Evolutionary conservation across 2,888 invertebrate species (phyloP), one percentile per base, ranked within the genome.

Genomic region (Drepana falcataria): DNA sequence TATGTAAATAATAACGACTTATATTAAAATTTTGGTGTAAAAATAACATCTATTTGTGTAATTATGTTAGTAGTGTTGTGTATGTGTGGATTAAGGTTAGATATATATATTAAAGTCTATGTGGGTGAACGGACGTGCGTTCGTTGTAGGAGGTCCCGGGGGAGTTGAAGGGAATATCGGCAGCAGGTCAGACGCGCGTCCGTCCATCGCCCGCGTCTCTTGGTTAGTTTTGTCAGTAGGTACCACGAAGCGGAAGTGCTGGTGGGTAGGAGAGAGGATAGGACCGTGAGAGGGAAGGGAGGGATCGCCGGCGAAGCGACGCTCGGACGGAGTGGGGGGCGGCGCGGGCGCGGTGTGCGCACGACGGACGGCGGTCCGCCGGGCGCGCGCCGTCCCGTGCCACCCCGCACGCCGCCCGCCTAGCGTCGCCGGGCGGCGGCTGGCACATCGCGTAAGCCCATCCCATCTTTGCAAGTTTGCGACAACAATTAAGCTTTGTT

Each of bases 381-480:
- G 85, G 83, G 83, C 84, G 86, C 84, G 59, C 58, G 59, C 77
- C 73, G 86, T 87, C 87, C 89, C 88, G 87, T 85, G 86, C 83
- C 82, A 65, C 79, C 79, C 73, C 85, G 83, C 87, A 87, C 88
- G 81, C 79, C 68, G 81, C 78, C 82, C 74, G 59, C 49, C 9
- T 65, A 73, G 83, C 85, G 80, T 73, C 77, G 79, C 82, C 78
- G 72, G 83, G 93, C 93, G 91, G 93, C 92, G 92, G 91, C 91
- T 93, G 93, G 93, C 93, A 92, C 93, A 93, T 93, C 92, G 93
- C 93, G 93, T 93, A 93, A 93, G 93, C 93, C 93, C 93, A 93
- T 93, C 93, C 93, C 93, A 92, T 92, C 66, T 83, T 90, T 87
- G 82, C 87, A 85, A 85, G 59, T 79, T 89, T 84, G 84, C 91